Evolutionary conservation across 2,888 invertebrate genomes (phyloP), one percentile per base, ranked within the genome.

Genomic region (Agrotis segetum): DNA sequence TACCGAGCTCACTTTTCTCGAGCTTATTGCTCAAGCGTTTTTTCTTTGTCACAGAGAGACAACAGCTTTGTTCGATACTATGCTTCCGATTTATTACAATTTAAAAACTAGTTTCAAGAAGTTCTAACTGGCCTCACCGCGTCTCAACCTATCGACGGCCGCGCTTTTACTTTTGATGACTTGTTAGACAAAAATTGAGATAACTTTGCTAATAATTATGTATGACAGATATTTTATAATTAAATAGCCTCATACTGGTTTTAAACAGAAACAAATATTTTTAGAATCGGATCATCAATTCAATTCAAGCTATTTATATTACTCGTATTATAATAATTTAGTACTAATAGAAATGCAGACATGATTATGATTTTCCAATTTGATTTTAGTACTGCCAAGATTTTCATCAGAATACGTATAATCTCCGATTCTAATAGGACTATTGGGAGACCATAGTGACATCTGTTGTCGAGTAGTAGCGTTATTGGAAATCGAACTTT

Each of bases 401-500:
- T 46, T 74, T 67, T 58, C 0, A 5, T 59, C 13, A 34, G 24
- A 24, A n/a, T 2, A 24, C 24, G 24, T 24, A n/a, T n/a, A n/a
- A n/a, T 24, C 24, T 2, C 2, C 24, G 24, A 24, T 52, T 70
- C 71, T 17, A 29, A 17, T 49, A 13, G 5, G 34, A 53, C 0
- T 72, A 80, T 68, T 17, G 0, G 3, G 2, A 72, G 66, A 69
- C 75, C 24, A 44, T 56, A 86, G 83, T 76, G 93, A 83, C 93
- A 93, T 91, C 94, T 93, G 70, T 83, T 77, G 82, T 77, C 82
- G 88, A 88, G 84, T 92, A 90, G 92, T 71, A 68, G 55, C 21
- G 21, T 56, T 29, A 74, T 70, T 59, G 40, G 34, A 67, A 71
- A 79, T 81, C 75, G 46, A 83, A 52, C 40, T 52, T 11, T 52